Evolutionary conservation across 2,113 vertebrate species (phyloP), one percentile per base, ranked within the genome.

Genomic region (Xiphophorus couchianus): DNA sequence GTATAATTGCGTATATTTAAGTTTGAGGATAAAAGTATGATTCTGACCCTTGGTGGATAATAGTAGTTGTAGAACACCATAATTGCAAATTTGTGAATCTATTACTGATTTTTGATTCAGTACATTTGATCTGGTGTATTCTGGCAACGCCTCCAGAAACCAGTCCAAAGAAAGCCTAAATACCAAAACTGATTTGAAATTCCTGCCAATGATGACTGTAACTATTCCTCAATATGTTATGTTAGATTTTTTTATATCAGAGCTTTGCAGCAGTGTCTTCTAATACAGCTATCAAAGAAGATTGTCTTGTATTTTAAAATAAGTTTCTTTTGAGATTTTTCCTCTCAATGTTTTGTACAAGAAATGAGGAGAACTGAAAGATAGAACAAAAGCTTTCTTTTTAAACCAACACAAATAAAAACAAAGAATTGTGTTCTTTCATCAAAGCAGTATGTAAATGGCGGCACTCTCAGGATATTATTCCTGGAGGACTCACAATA

Each of bases 391-490:
- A 69, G 72, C 33, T 25, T 27, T 71, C 42, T 33, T 74, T 78
- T 80, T 62, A 71, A 74, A 75, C 76, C 69, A 73, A 84, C 73
- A 77, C 84, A 82, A 81, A 89, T 88, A 86, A 86, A 88, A 84
- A 42, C 65, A 83, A 81, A 87, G 78, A 83, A 85, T 84, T 74
- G 71, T 30, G 70, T 88, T 86, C 76, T 86, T 66, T 89, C 90
- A 90, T 92, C 89, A 90, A 90, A 92, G 89, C 80, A 82, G 78
- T 90, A 91, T 91, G 90, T 80, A 90, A 91, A 92, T 91, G 85
- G 81, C 30, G n/a, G 58, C 68, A 66, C 88, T 90, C 86, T 84
- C 68, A 81, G 88, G 83, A 83, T 69, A 58, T 54, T 74, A 73
- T 25, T 90, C 89, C 89, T 90, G 2, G 31, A 87, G 91, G 91